Evolutionary conservation across 1,140 invertebrate species (phyloP).

Genomic region (Pseudomyrmex gracilis): DNA sequence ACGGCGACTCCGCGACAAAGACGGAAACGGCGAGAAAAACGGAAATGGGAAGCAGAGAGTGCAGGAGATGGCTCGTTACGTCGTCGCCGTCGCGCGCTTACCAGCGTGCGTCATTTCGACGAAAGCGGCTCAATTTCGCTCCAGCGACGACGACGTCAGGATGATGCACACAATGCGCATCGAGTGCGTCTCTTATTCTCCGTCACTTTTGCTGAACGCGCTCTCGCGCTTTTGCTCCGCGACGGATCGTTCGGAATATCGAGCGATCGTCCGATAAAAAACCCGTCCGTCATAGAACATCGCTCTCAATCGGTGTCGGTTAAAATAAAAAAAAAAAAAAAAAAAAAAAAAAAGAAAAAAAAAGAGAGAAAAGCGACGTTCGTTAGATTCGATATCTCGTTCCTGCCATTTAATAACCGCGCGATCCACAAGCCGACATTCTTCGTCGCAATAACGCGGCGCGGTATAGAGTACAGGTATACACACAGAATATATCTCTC

Average conservation of each 20-base stretch:
- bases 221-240: slow-evolving; percentile 26
- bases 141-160: neutral
- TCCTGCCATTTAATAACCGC: neutral
- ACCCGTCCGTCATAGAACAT: slow-evolving; percentile 21
- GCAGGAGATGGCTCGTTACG: slow-evolving; percentile 44
- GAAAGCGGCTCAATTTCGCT: neutral
- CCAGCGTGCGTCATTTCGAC: slow-evolving; percentile 5
- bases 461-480: too few species aligned
- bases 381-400: slow-evolving; percentile 15
- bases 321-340: neutral
- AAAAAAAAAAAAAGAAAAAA: neutral
- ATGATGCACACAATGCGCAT: neutral
- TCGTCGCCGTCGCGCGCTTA: neutral
- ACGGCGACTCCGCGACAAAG: too few species aligned
- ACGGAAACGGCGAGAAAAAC: neutral
- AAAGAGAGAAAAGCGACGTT: slow-evolving; percentile 30
- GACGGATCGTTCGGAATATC: slow-evolving; percentile 62
- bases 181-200: neutral
- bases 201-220: neutral
- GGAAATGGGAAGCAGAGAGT: slow-evolving; percentile 20
- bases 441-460: too few species aligned
- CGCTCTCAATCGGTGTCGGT: slow-evolving; percentile 22
- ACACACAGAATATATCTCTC: too few species aligned
- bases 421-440: neutral
- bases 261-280: slow-evolving; percentile 42